A percentile compares a stretch with the other conserved stretches of the same genome.
Evolutionary conservation across 2,797 vertebrate genomes (phyloP).

Genomic region (Acipenser oxyrinchus): DNA sequence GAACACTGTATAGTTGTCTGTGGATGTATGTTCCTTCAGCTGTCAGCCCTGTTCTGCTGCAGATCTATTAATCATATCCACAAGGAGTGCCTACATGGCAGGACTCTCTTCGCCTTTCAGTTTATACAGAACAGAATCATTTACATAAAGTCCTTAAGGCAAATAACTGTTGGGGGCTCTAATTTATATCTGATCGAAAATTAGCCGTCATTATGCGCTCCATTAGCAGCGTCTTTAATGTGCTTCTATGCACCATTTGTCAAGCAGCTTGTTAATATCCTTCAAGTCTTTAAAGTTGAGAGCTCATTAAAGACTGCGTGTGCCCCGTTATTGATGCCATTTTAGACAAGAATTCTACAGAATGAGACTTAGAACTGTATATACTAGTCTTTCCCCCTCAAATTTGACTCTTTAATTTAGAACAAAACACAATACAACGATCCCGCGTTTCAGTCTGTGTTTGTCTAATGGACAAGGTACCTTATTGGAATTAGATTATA

Average conservation of each 20-base stretch:
- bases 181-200: conserved; percentile 99
- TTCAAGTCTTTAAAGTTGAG: conserved; percentile 99
- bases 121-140: conserved; percentile 98
- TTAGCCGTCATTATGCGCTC: conserved; percentile 99
- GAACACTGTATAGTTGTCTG: conserved; percentile 57
- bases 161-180: conserved; percentile 99
- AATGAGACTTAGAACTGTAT: conserved; percentile 49
- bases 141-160: conserved; percentile 99
- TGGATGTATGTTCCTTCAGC: conserved; percentile 67
- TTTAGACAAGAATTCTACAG: conserved; percentile 80
- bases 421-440: no score
- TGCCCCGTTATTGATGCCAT: conserved; percentile 89
- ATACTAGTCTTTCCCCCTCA: conserved; percentile 20
- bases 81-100: conserved; percentile 68
- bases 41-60: conserved; percentile 74
- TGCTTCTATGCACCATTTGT: conserved; percentile 99
- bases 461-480: no score
- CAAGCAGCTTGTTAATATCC: conserved; percentile 99
- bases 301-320: conserved; percentile 95
- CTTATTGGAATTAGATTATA: no score
- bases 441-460: no score
- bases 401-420: no score
- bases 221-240: conserved; percentile 99
- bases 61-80: conserved; percentile 80
- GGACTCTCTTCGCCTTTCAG: conserved; percentile 68